These are phyloP conservation scores for Spodoptera frugiperda DNA, from an alignment of 1,140 invertebrate genomes.

Conservation along the genomic window DNA sequence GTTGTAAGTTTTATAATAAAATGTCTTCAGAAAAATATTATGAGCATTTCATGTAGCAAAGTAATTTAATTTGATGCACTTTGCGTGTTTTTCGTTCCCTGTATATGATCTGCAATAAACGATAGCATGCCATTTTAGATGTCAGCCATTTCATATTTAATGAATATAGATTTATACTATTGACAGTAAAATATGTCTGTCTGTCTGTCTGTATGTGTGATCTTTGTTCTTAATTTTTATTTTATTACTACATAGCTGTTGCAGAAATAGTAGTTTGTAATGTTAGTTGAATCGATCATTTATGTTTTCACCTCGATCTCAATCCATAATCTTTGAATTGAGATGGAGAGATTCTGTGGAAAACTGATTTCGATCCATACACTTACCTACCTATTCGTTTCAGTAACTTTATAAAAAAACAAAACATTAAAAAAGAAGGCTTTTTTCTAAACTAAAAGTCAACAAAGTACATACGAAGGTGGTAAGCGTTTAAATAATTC, in stretches of 20 bases:
- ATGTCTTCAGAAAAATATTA: conserved; percentile 14
- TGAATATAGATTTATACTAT: not conserved
- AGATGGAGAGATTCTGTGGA: too few species aligned
- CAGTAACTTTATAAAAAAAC: not conserved
- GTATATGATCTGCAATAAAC: not conserved
- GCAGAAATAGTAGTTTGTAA: too few species aligned
- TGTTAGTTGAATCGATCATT: too few species aligned
- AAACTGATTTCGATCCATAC: too few species aligned
- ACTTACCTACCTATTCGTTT: too few species aligned
- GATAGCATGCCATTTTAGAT: not conserved
- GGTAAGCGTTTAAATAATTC: conserved; percentile 47
- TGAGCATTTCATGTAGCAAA: conserved; percentile 9
- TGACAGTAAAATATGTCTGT: not conserved
- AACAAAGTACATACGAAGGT: conserved; percentile 29
- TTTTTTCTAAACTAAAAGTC: conserved; percentile 23
- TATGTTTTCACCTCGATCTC: too few species aligned
- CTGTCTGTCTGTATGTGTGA: too few species aligned
- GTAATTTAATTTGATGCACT: conserved; percentile 31
- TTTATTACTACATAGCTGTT: too few species aligned
- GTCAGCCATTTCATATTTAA: not conserved
- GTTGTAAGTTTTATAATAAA: conserved; percentile 13
- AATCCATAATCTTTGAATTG: too few species aligned
- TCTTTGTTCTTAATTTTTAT: not conserved
- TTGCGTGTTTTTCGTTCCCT: conserved; percentile 8
- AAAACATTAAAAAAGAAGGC: not conserved